A percentile compares a stretch with the other conserved stretches of the same genome.
Evolutionary conservation across 2,797 vertebrate species (phyloP).

Genomic region (Sebastes diploproa): DNA sequence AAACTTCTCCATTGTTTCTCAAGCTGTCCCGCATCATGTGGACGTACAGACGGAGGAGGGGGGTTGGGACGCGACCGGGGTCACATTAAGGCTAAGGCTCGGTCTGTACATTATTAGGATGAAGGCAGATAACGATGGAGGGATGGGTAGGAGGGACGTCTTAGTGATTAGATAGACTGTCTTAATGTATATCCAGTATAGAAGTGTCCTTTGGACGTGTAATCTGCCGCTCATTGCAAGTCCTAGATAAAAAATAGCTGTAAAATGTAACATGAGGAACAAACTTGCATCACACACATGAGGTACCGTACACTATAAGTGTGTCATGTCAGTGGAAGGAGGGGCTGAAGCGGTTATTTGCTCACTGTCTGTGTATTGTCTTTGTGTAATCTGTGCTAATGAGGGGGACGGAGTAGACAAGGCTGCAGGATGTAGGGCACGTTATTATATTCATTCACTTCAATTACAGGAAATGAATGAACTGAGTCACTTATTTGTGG

Average conservation of each 20-base stretch:
- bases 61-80: conserved; percentile 34
- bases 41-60: conserved; percentile 17
- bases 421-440: conserved; percentile 23
- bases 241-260: background rate
- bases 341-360: background rate
- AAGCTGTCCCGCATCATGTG: conserved; percentile 50
- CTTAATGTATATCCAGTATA: background rate
- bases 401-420: conserved; percentile 9
- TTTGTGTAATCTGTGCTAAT: conserved; percentile 47
- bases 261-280: background rate
- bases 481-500: background rate
- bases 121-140: conserved; percentile 27
- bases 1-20: conserved; percentile 50
- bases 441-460: conserved; percentile 12
- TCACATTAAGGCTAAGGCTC: conserved; percentile 58
- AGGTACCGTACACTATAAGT: background rate
- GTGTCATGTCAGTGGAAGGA: conserved; percentile 2
- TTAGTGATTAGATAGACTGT: background rate
- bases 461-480: background rate
- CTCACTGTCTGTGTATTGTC: conserved; percentile 13
- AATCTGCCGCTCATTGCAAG: background rate
- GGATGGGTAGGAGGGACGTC: background rate
- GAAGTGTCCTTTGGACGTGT: background rate
- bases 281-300: background rate
- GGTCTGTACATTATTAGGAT: conserved; percentile 49